Conservation (phyloP, 1,140 invertebrate genomes). For the Drosophila parvula region DNA sequence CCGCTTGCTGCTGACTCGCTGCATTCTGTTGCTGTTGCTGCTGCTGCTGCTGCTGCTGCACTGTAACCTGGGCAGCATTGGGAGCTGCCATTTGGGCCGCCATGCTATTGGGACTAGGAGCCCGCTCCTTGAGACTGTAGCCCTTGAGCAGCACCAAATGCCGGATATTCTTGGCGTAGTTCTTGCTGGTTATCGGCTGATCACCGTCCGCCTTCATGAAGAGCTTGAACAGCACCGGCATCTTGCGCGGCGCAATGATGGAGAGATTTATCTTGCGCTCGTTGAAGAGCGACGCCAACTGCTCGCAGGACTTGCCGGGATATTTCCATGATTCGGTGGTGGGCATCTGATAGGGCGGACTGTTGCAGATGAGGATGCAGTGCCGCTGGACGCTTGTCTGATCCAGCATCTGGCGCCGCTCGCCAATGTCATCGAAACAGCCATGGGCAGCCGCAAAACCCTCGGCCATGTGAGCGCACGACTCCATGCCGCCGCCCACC, state of each 20-base stretch:
- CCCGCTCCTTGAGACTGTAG: conserved; percentile 91
- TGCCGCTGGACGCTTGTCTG: conserved; percentile 87
- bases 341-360: conserved; percentile 94
- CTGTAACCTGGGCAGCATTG: conserved; percentile 2
- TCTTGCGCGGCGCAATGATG: conserved; percentile 94
- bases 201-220: conserved; percentile 95
- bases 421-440: conserved; percentile 91
- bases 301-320: conserved; percentile 88
- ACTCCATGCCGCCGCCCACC: conserved; percentile 94
- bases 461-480: conserved; percentile 94
- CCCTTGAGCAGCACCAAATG: conserved; percentile 93
- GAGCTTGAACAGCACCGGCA: conserved; percentile 90
- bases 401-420: conserved; percentile 84
- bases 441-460: conserved; percentile 91
- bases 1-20: conserved; percentile 51
- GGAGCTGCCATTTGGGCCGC: conserved; percentile 81
- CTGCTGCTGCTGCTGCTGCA: conserved; percentile 48
- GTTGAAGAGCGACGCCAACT: conserved; percentile 89
- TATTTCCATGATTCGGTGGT: conserved; percentile 91
- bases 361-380: conserved; percentile 96
- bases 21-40: conserved; percentile 45
- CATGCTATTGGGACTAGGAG: conserved; percentile 88
- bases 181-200: conserved; percentile 92
- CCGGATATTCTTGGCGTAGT: conserved; percentile 94
- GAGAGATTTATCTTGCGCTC: conserved; percentile 94